A percentile compares a stretch with the other conserved stretches of the same genome.
Conservation (phyloP, 2,888 invertebrate species). For the Drosophila peninsularis region DNA sequence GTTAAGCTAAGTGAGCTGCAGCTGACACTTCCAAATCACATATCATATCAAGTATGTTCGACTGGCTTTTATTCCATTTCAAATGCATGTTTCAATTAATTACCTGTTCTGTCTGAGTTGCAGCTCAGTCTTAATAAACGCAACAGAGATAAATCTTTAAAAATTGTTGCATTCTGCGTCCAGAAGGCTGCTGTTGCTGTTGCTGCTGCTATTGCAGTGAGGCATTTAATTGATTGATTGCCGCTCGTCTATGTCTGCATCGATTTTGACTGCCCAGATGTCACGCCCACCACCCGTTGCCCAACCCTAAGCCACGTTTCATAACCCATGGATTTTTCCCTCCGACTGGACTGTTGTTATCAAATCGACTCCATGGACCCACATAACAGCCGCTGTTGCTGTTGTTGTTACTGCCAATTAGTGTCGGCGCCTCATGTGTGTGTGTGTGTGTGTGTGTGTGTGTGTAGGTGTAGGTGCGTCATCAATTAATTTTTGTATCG, state of each 20-base stretch:
- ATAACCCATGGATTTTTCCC: conserved; percentile 55
- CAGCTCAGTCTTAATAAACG: conserved; percentile 17
- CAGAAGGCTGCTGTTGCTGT: conserved; percentile 30
- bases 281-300: neutral
- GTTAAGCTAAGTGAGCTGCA: no score
- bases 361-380: conserved; percentile 66
- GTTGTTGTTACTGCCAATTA: conserved; percentile 70
- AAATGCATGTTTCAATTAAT: neutral
- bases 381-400: conserved; percentile 43
- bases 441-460: conserved; percentile 19
- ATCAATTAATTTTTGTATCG: conserved; percentile 75
- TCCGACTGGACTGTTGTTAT: conserved; percentile 42
- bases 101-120: neutral
- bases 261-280: conserved; percentile 48
- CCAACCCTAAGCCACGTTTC: conserved; percentile 36
- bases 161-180: conserved; percentile 29
- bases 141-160: conserved; percentile 52
- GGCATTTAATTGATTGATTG: conserved; percentile 79
- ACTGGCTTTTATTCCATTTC: neutral
- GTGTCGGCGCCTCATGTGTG: conserved; percentile 60
- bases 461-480: conserved; percentile 40
- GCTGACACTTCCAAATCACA: neutral
- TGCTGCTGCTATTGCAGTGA: conserved; percentile 45
- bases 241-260: conserved; percentile 71
- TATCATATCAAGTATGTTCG: neutral